phyloP scores from a whole-genome alignment of 2,888 invertebrate genomes.

The Epinotia demarniana region DNA sequence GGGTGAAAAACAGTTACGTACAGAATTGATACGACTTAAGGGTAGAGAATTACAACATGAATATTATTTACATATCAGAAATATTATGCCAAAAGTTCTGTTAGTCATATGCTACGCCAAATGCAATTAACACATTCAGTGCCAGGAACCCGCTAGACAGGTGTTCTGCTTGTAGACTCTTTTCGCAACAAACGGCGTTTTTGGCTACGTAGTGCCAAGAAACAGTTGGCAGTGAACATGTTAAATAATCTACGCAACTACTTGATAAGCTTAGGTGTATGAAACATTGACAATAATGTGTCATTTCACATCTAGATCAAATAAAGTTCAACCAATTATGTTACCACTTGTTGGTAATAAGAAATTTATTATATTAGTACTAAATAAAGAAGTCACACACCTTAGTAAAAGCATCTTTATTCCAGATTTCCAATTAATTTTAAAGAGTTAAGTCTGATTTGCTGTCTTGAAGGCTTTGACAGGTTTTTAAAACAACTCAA shows the following conservation, averaged over 20 bases:
- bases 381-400: no score
- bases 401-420: no score
- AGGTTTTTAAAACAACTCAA: no score
- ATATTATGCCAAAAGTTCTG: constrained; percentile 11
- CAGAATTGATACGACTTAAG: not conserved
- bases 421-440: no score
- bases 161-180: no score
- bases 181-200: no score
- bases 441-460: no score
- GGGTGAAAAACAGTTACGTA: not conserved
- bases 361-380: no score
- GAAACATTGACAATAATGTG: constrained; percentile 13
- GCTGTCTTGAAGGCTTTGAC: no score
- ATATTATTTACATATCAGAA: not conserved
- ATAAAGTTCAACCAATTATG: not conserved
- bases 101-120: constrained; percentile 20
- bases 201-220: no score
- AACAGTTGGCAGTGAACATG: no score
- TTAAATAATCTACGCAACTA: constrained; percentile 18
- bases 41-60: not conserved
- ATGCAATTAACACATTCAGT: not conserved
- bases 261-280: constrained; percentile 1
- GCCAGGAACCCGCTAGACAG: no score
- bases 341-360: not conserved
- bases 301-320: constrained; percentile 26